Evolutionary conservation across 2,113 vertebrate species (phyloP).

Genomic region (Kryptolebias marmoratus): DNA sequence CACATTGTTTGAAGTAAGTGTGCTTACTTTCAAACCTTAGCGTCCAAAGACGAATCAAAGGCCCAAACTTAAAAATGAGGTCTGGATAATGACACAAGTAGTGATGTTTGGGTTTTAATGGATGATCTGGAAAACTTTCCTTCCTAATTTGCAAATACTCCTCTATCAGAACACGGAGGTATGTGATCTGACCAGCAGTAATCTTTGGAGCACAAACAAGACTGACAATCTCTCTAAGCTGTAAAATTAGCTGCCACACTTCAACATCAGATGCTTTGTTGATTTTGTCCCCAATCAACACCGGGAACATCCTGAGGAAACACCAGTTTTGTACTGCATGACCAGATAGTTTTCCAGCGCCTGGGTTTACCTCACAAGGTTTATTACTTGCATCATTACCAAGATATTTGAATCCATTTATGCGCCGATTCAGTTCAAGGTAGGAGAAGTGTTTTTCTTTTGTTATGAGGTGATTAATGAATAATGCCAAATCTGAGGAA

Average conservation of each 20-base stretch:
- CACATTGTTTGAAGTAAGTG: not conserved
- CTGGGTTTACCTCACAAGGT: not conserved
- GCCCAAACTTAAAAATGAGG: not conserved
- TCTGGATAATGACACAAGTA: not conserved
- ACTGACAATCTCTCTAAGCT: not conserved
- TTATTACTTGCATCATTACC: not conserved
- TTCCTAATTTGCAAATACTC: not conserved
- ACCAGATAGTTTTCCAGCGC: not conserved
- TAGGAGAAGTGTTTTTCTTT: not conserved
- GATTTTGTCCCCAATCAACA: not conserved
- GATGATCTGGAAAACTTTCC: not conserved
- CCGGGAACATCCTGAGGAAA: not conserved
- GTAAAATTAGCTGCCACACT: not conserved
- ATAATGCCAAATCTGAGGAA: not conserved
- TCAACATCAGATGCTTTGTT: not conserved
- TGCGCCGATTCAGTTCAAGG: not conserved
- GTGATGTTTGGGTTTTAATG: not conserved
- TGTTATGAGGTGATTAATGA: not conserved
- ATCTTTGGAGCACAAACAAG: not conserved
- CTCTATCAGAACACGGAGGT: not conserved
- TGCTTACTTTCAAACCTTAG: slow-evolving; percentile 1
- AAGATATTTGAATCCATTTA: not conserved
- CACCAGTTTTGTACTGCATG: not conserved
- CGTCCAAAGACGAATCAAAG: not conserved
- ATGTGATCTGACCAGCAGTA: not conserved